Evolutionary conservation across 2,113 vertebrate species (phyloP).

Genomic region (Setophaga coronata): DNA sequence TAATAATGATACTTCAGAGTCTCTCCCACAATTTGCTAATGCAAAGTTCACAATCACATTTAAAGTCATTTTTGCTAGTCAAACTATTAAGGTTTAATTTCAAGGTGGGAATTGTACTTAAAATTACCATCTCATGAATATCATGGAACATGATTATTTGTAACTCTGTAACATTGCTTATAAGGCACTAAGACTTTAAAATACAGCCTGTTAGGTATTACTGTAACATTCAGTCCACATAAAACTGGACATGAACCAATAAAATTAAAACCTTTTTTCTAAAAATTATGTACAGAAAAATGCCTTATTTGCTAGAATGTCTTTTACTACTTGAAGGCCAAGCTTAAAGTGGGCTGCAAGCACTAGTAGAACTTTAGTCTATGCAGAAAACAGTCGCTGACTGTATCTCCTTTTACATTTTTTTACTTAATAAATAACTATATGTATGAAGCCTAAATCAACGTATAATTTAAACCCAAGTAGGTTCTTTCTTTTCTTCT

Average conservation of each 20-base stretch:
- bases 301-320: background rate
- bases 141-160: slow-evolving; percentile 27
- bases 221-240: background rate
- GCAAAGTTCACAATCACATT: slow-evolving; percentile 53
- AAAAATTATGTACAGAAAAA: background rate
- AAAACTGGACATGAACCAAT: background rate
- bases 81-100: slow-evolving; percentile 47
- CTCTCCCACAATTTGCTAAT: slow-evolving; percentile 57
- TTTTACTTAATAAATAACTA: background rate
- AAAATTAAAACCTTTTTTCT: background rate
- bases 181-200: background rate
- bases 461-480: background rate
- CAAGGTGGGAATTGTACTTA: slow-evolving; percentile 35
- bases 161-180: background rate
- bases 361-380: background rate
- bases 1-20: slow-evolving; percentile 54
- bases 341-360: background rate
- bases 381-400: background rate
- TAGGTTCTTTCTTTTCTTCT: background rate
- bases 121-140: slow-evolving; percentile 50
- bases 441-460: background rate
- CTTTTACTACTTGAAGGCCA: background rate
- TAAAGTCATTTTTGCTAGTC: slow-evolving; percentile 42
- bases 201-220: background rate
- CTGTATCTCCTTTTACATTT: background rate